These are phyloP conservation scores for Dipodomys ordii DNA, from an alignment of 2,113 vertebrate species.

Conservation along the genomic window DNA sequence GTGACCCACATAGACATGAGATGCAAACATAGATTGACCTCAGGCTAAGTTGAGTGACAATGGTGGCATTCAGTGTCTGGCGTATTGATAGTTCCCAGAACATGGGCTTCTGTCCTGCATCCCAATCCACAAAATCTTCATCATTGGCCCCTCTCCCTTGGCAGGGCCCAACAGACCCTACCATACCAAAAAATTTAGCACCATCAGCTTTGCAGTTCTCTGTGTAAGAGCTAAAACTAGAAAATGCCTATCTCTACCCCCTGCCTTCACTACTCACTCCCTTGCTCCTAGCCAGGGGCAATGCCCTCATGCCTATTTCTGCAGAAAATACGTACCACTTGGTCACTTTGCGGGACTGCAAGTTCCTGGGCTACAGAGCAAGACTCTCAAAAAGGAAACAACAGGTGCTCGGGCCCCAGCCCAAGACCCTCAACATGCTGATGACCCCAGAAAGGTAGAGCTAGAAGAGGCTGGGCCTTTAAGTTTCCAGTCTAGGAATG, in stretches of 20 bases:
- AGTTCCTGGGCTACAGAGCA: too few relatives aligned
- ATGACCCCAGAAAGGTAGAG: constrained; percentile 5
- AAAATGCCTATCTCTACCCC: not conserved
- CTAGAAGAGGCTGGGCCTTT: not conserved
- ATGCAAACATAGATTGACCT: not conserved
- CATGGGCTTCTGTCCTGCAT: not conserved
- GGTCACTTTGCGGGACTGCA: too few relatives aligned
- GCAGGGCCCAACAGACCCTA: not conserved
- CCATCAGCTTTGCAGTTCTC: not conserved
- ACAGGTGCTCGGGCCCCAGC: not conserved
- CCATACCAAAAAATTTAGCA: not conserved
- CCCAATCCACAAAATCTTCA: not conserved
- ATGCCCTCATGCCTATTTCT: not conserved
- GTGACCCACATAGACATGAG: not conserved
- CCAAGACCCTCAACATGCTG: not conserved
- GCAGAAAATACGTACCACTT: not conserved
- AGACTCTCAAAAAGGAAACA: too few relatives aligned
- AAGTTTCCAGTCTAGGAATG: not conserved
- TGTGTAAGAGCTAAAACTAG: not conserved
- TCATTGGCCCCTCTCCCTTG: not conserved
- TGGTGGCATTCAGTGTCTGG: not conserved
- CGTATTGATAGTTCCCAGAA: not conserved
- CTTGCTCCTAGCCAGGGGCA: not conserved
- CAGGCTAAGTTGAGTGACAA: not conserved
- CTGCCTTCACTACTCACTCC: not conserved